Evolutionary conservation across 2,888 invertebrate species (phyloP).

Genomic region (Sipha maydis): DNA sequence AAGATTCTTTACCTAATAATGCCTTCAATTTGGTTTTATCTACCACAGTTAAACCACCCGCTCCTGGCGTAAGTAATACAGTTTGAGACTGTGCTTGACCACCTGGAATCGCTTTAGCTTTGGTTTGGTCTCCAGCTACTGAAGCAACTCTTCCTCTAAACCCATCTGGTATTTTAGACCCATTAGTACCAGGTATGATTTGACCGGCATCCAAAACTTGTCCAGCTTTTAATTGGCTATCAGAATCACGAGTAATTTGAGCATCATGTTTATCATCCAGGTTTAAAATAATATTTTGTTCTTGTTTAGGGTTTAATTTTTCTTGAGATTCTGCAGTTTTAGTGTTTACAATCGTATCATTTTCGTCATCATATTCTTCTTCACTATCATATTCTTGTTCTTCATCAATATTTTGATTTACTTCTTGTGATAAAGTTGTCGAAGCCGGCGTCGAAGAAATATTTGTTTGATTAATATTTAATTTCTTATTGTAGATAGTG

Average conservation of each 20-base stretch:
- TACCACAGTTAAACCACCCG: constrained; percentile 68
- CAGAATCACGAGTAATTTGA: constrained; percentile 73
- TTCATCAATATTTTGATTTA: not conserved
- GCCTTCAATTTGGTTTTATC: constrained; percentile 60
- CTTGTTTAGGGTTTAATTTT: constrained; percentile 70
- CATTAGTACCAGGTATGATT: constrained; percentile 75
- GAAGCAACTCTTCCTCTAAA: constrained; percentile 76
- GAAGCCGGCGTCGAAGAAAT: not conserved
- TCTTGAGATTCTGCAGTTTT: constrained; percentile 10
- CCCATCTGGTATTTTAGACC: constrained; percentile 76
- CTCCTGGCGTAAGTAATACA: constrained; percentile 70
- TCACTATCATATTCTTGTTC: constrained; percentile 43
- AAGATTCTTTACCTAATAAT: constrained; percentile 26
- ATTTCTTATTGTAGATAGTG: not conserved
- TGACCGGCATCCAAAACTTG: constrained; percentile 76
- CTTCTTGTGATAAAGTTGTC: not conserved
- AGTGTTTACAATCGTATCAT: constrained; percentile 4
- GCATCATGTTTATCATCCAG: constrained; percentile 73
- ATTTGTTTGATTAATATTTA: not conserved
- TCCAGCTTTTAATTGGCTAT: constrained; percentile 70
- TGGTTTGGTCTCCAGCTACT: constrained; percentile 73
- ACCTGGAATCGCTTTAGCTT: constrained; percentile 70
- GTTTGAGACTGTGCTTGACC: constrained; percentile 78
- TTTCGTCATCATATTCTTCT: constrained; percentile 35
- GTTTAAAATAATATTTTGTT: constrained; percentile 75